phyloP scores from a whole-genome alignment of 1,140 invertebrate genomes.

The Cylas formicarius region DNA sequence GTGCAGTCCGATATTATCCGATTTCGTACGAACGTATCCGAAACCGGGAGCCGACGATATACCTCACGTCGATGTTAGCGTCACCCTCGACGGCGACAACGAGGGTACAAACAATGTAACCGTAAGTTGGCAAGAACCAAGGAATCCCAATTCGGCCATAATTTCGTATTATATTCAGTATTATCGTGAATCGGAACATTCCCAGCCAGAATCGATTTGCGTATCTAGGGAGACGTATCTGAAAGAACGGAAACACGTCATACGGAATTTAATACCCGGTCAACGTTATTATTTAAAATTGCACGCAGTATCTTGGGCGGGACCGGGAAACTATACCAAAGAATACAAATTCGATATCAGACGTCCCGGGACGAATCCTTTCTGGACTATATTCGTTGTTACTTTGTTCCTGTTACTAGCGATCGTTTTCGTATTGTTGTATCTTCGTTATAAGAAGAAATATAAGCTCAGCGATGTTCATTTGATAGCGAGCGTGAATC shows the following conservation, averaged over 20 bases:
- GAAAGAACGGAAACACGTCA: conserved; percentile 19
- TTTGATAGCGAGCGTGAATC: conserved; percentile 68
- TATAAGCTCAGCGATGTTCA: conserved; percentile 43
- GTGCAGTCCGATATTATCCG: conserved; percentile 34
- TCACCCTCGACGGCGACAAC: too few relatives aligned
- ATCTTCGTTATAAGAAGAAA: conserved; percentile 22
- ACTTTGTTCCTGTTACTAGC: conserved; percentile 35
- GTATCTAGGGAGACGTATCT: conserved; percentile 11
- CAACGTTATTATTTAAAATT: conserved; percentile 57
- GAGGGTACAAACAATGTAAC: too few relatives aligned
- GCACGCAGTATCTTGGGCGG: conserved; percentile 55
- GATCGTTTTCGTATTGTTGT: conserved; percentile 30
- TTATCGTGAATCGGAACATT: conserved; percentile 15
- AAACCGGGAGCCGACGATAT: conserved; percentile 40
- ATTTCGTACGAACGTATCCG: conserved; percentile 38
- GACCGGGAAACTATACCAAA: conserved; percentile 27
- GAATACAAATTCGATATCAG: conserved; percentile 18
- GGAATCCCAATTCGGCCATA: conserved; percentile 55
- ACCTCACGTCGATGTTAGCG: conserved; percentile 33
- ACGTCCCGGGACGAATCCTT: not conserved
- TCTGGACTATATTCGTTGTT: conserved; percentile 28
- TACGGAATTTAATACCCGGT: conserved; percentile 50
- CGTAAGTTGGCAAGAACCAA: conserved; percentile 58
- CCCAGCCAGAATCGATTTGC: conserved; percentile 14
- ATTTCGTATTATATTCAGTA: conserved; percentile 55